Percentiles rank a stretch among this genome's conserved stretches.
These are phyloP conservation scores for Drosophila macrothrix DNA, from an alignment of 2,888 invertebrate species.

Conservation along the genomic window DNA sequence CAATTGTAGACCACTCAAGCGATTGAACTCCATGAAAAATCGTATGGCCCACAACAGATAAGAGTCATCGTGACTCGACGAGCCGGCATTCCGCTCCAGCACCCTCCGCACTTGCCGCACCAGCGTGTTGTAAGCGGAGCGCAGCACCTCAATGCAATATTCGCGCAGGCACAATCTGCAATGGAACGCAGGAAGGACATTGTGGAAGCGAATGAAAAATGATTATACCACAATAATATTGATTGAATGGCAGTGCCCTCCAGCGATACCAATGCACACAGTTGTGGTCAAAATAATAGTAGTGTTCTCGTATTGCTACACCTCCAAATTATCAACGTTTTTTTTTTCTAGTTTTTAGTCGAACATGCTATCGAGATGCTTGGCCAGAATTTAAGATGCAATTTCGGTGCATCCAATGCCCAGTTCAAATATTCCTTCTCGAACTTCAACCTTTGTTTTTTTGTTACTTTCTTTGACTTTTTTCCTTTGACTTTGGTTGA, in stretches of 20 bases:
- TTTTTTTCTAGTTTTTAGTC: not conserved
- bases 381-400: not conserved
- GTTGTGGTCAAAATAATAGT: constrained; percentile 1
- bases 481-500: not conserved
- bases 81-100: constrained; percentile 88
- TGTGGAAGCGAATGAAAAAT: constrained; percentile 64
- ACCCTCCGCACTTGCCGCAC: constrained; percentile 95
- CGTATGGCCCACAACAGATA: constrained; percentile 97
- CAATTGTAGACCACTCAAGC: constrained; percentile 93
- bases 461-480: not conserved
- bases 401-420: not conserved
- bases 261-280: constrained; percentile 16
- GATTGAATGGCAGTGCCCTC: constrained; percentile 67
- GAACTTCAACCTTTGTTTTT: not conserved
- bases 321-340: not conserved
- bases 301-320: not conserved
- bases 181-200: constrained; percentile 26
- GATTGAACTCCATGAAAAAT: constrained; percentile 99
- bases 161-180: constrained; percentile 94
- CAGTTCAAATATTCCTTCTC: not conserved
- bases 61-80: constrained; percentile 94
- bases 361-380: not conserved
- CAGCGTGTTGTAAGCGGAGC: constrained; percentile 95
- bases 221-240: constrained; percentile 79
- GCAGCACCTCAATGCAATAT: constrained; percentile 96